Evolutionary conservation across 30 jellyfish, hydroid and myxozoan genomes (phyloP), one percentile per base, ranked within the genome.

Genomic region (Nemopilema nomurai): DNA sequence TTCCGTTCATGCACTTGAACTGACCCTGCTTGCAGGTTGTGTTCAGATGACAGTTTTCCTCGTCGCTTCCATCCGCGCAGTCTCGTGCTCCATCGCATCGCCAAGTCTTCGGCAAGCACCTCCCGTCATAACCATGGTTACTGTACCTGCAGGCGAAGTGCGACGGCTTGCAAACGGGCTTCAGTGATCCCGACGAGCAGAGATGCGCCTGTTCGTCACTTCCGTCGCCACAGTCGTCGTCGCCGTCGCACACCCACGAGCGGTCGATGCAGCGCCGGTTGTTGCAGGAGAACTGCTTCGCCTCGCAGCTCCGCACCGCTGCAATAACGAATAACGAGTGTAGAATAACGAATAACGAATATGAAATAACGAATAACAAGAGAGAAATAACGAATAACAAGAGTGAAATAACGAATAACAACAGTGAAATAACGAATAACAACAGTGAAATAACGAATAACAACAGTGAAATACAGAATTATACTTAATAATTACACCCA

Each of bases 61-160:
- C 97, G 57, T 90, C 97, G 31, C 96, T 70, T 22, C 92, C 97
- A 70, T 90, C 97, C 19, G 23, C 31, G 87, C 97, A 90, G 57
- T 90, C 97, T 19, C 85, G 63, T 27, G 73, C 67, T 22, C 97
- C 97, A 74, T 90, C 90, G 71, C 96, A 90, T 28, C 57, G 32
- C 89, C 92, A 84, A 23, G 31, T 30, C 31, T 65, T 69, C 49
- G 49, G 17, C 21, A 90, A 74, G 23, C 97, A 90, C 41, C 84
- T 67, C 18, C 92, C 90, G 0, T 62, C 25, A 17, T 72, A 79
- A 4, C 91, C 89, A 33, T 30, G 63, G 26, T 30, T 67, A 30
- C 89, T 64, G 0, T 83, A 53, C 20, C 80, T 77, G 90, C 97
- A 90, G 17, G 92, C 87, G 62, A 90, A 62, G 27, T 90, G 76